Evolutionary conservation across 2,888 invertebrate genomes (phyloP), one percentile per base, ranked within the genome.

Genomic region (Rhopalosiphum nymphaeae): DNA sequence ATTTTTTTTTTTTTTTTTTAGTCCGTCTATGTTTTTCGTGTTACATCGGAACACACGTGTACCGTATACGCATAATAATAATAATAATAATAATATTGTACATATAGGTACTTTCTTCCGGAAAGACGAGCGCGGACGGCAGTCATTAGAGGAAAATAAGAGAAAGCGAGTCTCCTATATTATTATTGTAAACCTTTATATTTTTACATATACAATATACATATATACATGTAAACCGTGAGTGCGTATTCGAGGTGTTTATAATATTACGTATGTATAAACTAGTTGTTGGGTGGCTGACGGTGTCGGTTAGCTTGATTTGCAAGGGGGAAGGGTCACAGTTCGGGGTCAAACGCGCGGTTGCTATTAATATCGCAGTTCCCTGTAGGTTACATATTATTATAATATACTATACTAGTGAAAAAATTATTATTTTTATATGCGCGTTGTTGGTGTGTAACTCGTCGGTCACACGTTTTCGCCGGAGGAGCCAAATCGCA

Each of bases 121-220:
- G 93, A 90, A 94, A 94, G 93, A 94, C 93, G 49, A 61, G 84
- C 46, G 92, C 42, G 87, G 57, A 91, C 61, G 57, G 90, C 90
- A 61, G 86, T 94, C 93, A 86, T 94, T 94, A 94, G 85, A 61
- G 89, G 89, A 89, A 90, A 94, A 94, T 57, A 90, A 86, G 93
- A 90, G 90, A 94, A 90, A 90, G 93, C 90, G 49, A 90, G 78
- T 78, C 78, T 78, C 78, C 78, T 78, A 36, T 25, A 78, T 78
- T 78, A 78, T 78, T 78, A 78, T 78, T 78, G 78, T 78, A 29
- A 91, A 61, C 57, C 57, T 86, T 46, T 44, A 29, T 78, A 53
- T 49, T 90, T 49, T 49, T 57, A 42, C n/a, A 67, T 16, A n/a
- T 3, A 11, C 36, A 78, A 46, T 7, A 49, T 49, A 49, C 13